A percentile compares a stretch with the other conserved stretches of the same genome.
Evolutionary conservation across 2,113 vertebrate genomes (phyloP).

Genomic region (Silurus glanis): DNA sequence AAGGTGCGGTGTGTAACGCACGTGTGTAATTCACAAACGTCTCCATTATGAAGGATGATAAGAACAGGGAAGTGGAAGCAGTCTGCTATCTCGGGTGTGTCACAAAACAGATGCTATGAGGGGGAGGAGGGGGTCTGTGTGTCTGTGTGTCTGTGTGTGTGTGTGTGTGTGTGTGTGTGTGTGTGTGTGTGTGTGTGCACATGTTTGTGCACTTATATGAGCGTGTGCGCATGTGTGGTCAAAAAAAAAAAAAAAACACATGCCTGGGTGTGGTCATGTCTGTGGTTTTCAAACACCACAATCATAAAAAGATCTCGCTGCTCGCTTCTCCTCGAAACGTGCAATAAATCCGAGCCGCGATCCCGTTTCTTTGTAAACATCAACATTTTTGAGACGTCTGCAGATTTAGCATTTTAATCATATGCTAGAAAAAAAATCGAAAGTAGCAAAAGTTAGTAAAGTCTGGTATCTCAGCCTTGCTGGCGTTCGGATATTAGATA

Average conservation of each 20-base stretch:
- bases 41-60: constrained; percentile 32
- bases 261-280: constrained; percentile 24
- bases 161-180: constrained; percentile 7
- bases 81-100: constrained; percentile 36
- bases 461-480: background rate
- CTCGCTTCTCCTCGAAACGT: background rate
- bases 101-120: constrained; percentile 38
- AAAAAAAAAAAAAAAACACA: background rate
- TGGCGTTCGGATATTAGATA: background rate
- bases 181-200: background rate
- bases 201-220: background rate
- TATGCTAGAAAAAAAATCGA: background rate
- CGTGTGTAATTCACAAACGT: background rate
- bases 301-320: too few relatives aligned
- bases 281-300: background rate
- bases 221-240: background rate
- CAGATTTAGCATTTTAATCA: background rate
- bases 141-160: background rate
- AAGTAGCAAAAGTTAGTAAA: background rate
- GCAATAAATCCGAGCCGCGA: background rate
- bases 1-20: background rate
- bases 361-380: background rate
- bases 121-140: constrained; percentile 24
- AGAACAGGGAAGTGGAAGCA: constrained; percentile 36
- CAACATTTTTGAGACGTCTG: background rate